phyloP scores from a whole-genome alignment of 2,888 invertebrate genomes.

The Erebia aethiops region DNA sequence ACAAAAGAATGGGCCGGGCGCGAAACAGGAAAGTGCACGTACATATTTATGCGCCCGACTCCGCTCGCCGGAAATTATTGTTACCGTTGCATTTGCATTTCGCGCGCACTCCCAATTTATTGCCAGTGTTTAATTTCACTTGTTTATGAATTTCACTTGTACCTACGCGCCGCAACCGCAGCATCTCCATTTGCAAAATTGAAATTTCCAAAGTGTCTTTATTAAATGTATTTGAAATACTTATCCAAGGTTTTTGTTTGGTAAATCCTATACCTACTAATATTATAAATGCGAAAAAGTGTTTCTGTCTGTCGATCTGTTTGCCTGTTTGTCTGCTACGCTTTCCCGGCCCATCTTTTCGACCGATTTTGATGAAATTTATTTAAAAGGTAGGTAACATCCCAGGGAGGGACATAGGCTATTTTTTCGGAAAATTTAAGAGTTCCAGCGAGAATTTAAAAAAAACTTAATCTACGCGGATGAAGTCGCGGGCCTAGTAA shows the following conservation, averaged over 20 bases:
- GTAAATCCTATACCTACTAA: no score
- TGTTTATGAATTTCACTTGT: conserved; percentile 40
- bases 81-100: conserved; percentile 52
- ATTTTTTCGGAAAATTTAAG: no score
- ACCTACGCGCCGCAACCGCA: conserved; percentile 4
- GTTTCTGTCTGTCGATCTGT: no score
- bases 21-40: conserved; percentile 40
- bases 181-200: neutral
- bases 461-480: no score
- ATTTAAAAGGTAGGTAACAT: no score
- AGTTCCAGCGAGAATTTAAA: no score
- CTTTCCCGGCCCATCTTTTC: neutral
- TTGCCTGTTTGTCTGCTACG: no score
- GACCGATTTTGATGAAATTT: neutral
- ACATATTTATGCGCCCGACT: conserved; percentile 42
- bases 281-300: no score
- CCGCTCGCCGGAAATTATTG: conserved; percentile 50
- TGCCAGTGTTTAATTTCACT: conserved; percentile 46
- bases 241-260: no score
- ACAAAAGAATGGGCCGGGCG: conserved; percentile 37
- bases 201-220: neutral
- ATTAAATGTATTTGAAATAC: neutral
- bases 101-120: conserved; percentile 48
- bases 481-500: neutral
- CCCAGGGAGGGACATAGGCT: no score